These are phyloP conservation scores for Anomalospiza imberbis DNA, from an alignment of 2,797 vertebrate genomes.

Conservation along the genomic window DNA sequence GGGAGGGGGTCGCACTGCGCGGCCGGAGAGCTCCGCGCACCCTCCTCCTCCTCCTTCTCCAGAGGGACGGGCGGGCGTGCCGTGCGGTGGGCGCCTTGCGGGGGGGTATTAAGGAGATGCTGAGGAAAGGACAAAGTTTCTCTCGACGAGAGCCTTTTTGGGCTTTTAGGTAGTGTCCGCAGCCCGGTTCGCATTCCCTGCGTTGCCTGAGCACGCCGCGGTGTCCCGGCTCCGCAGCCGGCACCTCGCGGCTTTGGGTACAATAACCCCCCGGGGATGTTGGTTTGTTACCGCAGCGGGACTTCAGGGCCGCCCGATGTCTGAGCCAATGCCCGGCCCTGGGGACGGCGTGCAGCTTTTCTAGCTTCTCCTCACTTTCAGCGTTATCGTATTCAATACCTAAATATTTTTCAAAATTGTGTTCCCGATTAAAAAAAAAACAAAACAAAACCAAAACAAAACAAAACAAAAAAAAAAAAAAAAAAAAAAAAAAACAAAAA, in stretches of 20 bases:
- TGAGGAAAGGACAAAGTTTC: background rate
- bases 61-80: background rate
- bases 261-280: fast-evolving
- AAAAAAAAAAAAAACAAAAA: too few species aligned
- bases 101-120: background rate
- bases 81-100: background rate
- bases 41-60: too few species aligned
- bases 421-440: background rate
- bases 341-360: background rate
- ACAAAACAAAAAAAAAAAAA: too few species aligned
- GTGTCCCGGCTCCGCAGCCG: background rate
- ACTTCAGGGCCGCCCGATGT: too few species aligned
- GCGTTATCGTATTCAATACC: fast-evolving
- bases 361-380: fast-evolving
- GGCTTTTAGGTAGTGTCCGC: background rate
- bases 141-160: too few species aligned
- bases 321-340: background rate
- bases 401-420: background rate
- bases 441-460: fast-evolving
- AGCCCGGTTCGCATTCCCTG: fast-evolving
- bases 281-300: fast-evolving
- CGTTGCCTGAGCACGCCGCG: fast-evolving
- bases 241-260: fast-evolving
- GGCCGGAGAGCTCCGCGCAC: too few species aligned
- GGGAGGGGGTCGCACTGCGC: background rate